Conservation (phyloP, 2,113 vertebrate species). For the Neogale vison region DNA sequence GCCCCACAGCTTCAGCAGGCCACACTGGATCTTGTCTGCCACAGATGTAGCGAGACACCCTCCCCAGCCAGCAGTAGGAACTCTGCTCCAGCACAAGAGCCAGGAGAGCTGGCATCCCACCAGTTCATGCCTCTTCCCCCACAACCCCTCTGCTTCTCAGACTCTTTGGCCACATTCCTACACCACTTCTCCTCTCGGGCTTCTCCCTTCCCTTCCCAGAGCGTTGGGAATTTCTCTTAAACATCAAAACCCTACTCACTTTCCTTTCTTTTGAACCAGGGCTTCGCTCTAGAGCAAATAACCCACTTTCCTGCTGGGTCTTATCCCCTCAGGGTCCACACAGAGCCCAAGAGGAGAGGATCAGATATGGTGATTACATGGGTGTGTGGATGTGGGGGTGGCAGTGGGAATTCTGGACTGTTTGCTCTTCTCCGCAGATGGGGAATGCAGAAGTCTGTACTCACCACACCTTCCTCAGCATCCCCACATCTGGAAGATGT, state of each 20-base stretch:
- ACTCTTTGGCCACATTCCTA: background rate
- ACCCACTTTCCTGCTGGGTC: background rate
- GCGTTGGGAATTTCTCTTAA: background rate
- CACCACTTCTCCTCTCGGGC: background rate
- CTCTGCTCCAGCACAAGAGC: background rate
- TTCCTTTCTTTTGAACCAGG: background rate
- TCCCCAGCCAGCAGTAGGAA: background rate
- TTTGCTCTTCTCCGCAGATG: background rate
- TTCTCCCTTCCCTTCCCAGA: background rate
- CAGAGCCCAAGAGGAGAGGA: background rate
- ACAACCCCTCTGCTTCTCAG: background rate
- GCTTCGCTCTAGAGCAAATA: background rate
- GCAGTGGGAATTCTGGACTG: background rate
- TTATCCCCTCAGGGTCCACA: background rate
- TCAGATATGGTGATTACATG: no score
- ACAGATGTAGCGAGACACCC: background rate
- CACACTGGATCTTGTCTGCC: background rate
- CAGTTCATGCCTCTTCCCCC: no score
- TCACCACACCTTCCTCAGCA: background rate
- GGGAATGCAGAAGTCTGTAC: background rate
- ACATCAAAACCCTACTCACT: background rate
- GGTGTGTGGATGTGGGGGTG: background rate
- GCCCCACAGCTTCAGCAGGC: background rate
- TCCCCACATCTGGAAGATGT: background rate
- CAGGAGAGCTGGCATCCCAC: background rate